Evolutionary conservation across 2,113 vertebrate genomes (phyloP).

Genomic region (Sterrhoptilus dennistouni): DNA sequence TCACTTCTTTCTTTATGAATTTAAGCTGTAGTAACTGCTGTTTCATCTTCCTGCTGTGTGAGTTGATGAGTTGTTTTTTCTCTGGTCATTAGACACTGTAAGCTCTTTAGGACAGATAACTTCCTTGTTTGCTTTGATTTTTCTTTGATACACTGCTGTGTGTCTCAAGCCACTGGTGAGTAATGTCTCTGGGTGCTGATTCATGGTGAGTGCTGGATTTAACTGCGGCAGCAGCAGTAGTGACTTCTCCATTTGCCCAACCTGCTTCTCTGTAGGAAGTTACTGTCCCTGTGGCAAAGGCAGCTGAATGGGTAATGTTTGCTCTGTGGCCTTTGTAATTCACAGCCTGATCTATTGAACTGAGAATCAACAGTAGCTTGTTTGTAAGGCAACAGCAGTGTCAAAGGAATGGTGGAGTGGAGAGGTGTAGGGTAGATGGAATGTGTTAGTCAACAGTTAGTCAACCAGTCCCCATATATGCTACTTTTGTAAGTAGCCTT

Average conservation of each 20-base stretch:
- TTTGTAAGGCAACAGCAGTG: neutral
- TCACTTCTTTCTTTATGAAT: neutral
- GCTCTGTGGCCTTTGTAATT: neutral
- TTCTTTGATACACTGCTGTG: neutral
- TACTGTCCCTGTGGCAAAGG: neutral
- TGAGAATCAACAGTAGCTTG: neutral
- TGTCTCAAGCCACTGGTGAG: neutral
- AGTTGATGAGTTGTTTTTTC: neutral
- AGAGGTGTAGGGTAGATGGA: neutral
- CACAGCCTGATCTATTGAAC: constrained; percentile 6
- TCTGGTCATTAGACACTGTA: neutral
- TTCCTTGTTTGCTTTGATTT: constrained; percentile 57
- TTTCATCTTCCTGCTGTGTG: neutral
- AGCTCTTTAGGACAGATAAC: neutral
- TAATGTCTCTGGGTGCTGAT: constrained; percentile 8
- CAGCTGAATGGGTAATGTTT: neutral
- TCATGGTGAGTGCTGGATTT: neutral
- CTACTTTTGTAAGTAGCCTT: neutral
- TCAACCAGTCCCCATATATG: neutral
- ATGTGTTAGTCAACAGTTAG: neutral
- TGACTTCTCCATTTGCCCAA: neutral
- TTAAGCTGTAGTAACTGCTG: neutral
- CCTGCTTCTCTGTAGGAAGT: neutral
- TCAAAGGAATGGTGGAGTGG: neutral
- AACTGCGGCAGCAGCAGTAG: neutral